Evolutionary conservation across 2,797 vertebrate species (phyloP).

Genomic region (Arrhamphus sclerolepis): DNA sequence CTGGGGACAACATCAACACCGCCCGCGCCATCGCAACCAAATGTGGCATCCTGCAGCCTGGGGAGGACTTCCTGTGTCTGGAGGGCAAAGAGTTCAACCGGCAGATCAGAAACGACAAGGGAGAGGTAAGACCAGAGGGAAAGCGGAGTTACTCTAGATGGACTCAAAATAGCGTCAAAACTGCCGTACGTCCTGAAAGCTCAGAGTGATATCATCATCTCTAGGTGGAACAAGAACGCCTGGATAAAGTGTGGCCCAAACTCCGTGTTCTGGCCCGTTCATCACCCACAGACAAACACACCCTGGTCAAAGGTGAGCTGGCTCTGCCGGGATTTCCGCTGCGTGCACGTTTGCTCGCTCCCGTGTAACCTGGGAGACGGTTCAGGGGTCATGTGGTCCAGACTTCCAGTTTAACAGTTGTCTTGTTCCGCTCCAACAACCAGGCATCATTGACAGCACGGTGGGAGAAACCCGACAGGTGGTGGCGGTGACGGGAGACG

Average conservation of each 20-base stretch:
- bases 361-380: no score
- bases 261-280: slow-evolving; percentile 95
- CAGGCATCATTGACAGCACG: slow-evolving; percentile 98
- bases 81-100: slow-evolving; percentile 98
- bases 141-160: no score
- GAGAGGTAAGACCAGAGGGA: slow-evolving; percentile 83
- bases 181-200: no score
- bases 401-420: neutral
- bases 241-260: slow-evolving; percentile 97
- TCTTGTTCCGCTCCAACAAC: slow-evolving; percentile 6
- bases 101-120: slow-evolving; percentile 94
- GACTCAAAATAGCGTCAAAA: no score
- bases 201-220: neutral
- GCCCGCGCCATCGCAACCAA: slow-evolving; percentile 96
- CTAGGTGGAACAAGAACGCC: slow-evolving; percentile 95
- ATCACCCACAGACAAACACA: slow-evolving; percentile 97
- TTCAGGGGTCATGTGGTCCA: no score
- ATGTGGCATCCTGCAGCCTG: slow-evolving; percentile 91
- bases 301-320: slow-evolving; percentile 93
- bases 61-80: slow-evolving; percentile 92
- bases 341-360: no score
- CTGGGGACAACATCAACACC: slow-evolving; percentile 98
- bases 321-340: neutral
- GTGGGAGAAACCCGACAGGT: slow-evolving; percentile 92
- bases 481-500: slow-evolving; percentile 97